Evolutionary conservation across 1,140 invertebrate species (phyloP), one percentile per base, ranked within the genome.

Genomic region (Heliconius congener): DNA sequence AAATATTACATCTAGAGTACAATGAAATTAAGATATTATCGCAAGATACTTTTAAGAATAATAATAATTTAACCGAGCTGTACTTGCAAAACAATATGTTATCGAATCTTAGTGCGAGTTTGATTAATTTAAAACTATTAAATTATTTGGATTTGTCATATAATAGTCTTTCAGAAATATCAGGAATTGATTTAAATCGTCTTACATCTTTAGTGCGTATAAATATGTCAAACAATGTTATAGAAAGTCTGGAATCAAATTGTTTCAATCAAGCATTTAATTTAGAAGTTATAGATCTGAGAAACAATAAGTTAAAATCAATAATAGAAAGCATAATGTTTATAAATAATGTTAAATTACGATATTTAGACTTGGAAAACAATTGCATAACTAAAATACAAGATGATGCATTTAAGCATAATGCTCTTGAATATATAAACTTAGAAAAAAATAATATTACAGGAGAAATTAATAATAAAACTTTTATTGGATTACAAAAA

Each of bases 171-270:
- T 82, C 46, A 16, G 85, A 83, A 60, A 30, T 93, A 71, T 82
- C 79, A 2, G 88, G 88, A 1, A 88, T 81, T 71, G 88, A 93
- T 83, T 60, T 88, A 18, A 92, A 89, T 81, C 85, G 86, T 30
- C 77, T 91, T 11, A 81, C 71, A 34, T 74, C 84, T n/a, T 79
- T 93, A 27, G 73, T 82, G 70, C 50, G 70, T 72, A 72, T 92
- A 8, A 93, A 93, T 60, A 77, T 89, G 71, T 91, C 90, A 3
- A 70, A 90, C 73, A 93, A 93, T 84, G 78, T 18, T 8, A 86
- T 93, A 55, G 81, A 87, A 79, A 73, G 52, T 11, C 52, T 93
- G 9, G 91, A 93, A 71, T 86, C 84, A 0, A 89, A 90, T 79
- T 90, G 88, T 81, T 92, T 92, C 73, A 88, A 85, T 66, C 85